A percentile compares a stretch with the other conserved stretches of the same genome.
Evolutionary conservation across 2,113 vertebrate species (phyloP).

Genomic region (Indicator maculatus): DNA sequence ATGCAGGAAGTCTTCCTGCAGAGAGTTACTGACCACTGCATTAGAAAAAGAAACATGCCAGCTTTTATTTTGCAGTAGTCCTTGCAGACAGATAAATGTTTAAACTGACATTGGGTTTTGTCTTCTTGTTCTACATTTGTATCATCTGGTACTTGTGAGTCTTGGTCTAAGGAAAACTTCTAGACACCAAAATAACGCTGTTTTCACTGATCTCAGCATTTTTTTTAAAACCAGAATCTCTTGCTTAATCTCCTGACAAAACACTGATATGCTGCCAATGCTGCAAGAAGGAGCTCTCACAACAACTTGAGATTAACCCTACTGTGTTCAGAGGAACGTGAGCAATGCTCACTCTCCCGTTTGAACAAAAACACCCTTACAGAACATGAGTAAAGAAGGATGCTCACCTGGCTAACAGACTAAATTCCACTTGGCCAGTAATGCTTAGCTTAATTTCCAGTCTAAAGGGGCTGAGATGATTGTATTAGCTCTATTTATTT

Average conservation of each 20-base stretch:
- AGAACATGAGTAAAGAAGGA: neutral
- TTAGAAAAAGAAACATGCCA: neutral
- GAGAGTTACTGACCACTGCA: neutral
- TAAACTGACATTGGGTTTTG: neutral
- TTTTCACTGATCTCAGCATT: neutral
- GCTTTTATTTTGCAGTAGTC: neutral
- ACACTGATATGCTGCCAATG: neutral
- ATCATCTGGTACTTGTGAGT: neutral
- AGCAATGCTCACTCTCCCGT: neutral
- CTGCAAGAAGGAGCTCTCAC: neutral
- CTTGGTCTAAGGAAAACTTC: neutral
- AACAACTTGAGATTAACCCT: neutral
- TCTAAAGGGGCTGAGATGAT: neutral
- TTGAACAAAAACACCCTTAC: neutral
- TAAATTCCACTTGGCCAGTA: neutral
- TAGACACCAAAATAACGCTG: neutral
- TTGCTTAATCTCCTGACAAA: slow-evolving; percentile 25
- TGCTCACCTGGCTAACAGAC: neutral
- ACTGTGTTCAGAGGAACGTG: neutral
- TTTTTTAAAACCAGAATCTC: neutral
- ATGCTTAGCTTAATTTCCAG: neutral
- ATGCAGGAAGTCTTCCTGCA: neutral
- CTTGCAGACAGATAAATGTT: neutral
- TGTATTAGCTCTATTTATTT: neutral
- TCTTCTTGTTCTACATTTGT: neutral